Base-by-base conservation (phyloP, 1,140 invertebrate species). In the Hycleus phaleratus region DNA sequence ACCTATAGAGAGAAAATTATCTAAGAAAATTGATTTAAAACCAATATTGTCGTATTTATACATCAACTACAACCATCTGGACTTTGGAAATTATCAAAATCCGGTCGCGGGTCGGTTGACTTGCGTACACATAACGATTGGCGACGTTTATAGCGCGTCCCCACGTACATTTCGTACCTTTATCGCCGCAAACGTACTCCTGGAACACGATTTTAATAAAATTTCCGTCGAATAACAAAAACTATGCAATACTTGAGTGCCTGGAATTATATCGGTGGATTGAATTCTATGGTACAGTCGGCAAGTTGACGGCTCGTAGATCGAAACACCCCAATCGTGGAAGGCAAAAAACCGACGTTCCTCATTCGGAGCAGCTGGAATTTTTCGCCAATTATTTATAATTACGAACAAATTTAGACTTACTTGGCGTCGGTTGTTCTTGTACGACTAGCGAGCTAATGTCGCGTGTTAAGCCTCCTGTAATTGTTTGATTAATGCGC, bases 261-360 rank as follows among this genome's bases (percentile, higher is more conserved):
- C 85, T 0, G 85, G 84, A 64, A 87, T 86, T 61, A 87, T 84
- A 68, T 87, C 85, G n/a, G 83, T 85, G 7, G 82, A 82, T 68
- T 82, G 80, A 53, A 90, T 87, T 65, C 85, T 82, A 71, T 88
- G 86, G 64, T 85, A 81, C 3, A 87, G 77, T 10, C 84, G 77
- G 70, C 88, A 91, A 44, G 83, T 79, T n/a, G 80, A 80, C 2
- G 87, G 86, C 50, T 89, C 85, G 72, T 89, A 89, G 2, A 88
- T 81, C 1, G 85, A 85, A 61, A 89, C 83, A 7, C 88, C 88
- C 77, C 82, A 82, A 63, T 88, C 83, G 73, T 90, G 86, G 69
- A 90, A 90, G 3, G 86, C 83, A 60, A 88, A 85, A 68, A 90
- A 89, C 58, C 83, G 77, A 24, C 81, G 73, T 62, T 85, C 84